These are phyloP conservation scores for Eubasilissa splendida DNA, from an alignment of 2,888 invertebrate genomes.

Conservation along the genomic window DNA sequence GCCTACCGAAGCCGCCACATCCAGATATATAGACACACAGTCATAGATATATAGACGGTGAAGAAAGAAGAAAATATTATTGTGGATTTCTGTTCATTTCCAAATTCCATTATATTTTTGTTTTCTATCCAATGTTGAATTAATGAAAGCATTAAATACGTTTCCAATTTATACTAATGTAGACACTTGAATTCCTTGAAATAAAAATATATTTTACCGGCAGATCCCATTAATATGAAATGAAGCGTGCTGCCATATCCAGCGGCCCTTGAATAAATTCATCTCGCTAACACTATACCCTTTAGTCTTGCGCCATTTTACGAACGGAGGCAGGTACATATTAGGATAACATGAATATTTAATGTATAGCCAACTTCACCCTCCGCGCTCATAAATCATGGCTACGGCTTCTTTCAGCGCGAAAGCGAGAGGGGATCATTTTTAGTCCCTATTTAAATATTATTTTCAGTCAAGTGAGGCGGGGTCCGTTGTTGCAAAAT, in stretches of 20 bases:
- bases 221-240: conserved; percentile 30
- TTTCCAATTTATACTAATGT: no score
- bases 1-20: no score
- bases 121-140: no score
- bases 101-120: no score
- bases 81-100: no score
- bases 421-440: conserved; percentile 23
- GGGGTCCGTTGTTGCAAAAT: not conserved
- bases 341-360: conserved; percentile 43
- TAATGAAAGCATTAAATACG: no score
- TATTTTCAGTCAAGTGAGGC: not conserved
- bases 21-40: no score
- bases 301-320: not conserved
- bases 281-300: conserved; percentile 24
- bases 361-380: conserved; percentile 21
- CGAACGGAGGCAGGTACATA: conserved; percentile 9
- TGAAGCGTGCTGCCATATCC: conserved; percentile 2
- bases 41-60: no score
- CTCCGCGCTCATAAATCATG: conserved; percentile 33
- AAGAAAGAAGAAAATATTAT: no score
- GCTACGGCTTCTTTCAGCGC: conserved; percentile 8
- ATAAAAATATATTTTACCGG: no score
- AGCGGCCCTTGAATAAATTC: conserved; percentile 4
- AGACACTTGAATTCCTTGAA: no score
- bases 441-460: conserved; percentile 17